Conservation (phyloP, 2,888 invertebrate species). For the Halocaridina rubra region DNA sequence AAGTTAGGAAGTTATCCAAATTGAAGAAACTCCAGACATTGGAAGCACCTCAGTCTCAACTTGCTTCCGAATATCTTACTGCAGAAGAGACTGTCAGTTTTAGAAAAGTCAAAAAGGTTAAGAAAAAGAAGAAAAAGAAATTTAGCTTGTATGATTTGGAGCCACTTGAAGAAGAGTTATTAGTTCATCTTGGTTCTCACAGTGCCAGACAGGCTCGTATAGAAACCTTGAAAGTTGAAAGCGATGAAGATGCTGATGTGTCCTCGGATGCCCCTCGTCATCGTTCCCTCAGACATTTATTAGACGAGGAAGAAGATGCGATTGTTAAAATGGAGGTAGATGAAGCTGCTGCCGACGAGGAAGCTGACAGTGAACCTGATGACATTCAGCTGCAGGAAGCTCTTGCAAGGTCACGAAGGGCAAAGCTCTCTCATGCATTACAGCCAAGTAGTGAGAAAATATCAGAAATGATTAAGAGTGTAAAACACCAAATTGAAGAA, state of each 20-base stretch:
- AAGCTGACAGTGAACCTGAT: conserved; percentile 67
- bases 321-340: conserved; percentile 44
- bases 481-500: conserved; percentile 63
- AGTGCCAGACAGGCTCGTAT: conserved; percentile 36
- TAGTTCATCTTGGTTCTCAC: conserved; percentile 65
- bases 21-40: conserved; percentile 69
- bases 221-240: conserved; percentile 4
- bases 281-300: conserved; percentile 35
- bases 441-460: conserved; percentile 47
- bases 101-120: conserved; percentile 86
- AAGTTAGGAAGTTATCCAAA: conserved; percentile 68
- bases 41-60: conserved; percentile 72
- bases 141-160: conserved; percentile 81
- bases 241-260: neutral
- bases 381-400: conserved; percentile 63
- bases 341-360: conserved; percentile 68
- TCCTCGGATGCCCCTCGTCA: neutral
- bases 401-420: conserved; percentile 43
- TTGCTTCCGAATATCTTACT: conserved; percentile 90
- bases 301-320: conserved; percentile 33
- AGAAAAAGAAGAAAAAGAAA: conserved; percentile 72
- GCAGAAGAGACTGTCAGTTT: conserved; percentile 86
- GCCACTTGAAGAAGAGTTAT: conserved; percentile 66
- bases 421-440: conserved; percentile 39
- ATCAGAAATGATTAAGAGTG: conserved; percentile 64